Base-by-base conservation (phyloP, 2,888 invertebrate genomes). In the Eueremaeus valkanovi region DNA sequence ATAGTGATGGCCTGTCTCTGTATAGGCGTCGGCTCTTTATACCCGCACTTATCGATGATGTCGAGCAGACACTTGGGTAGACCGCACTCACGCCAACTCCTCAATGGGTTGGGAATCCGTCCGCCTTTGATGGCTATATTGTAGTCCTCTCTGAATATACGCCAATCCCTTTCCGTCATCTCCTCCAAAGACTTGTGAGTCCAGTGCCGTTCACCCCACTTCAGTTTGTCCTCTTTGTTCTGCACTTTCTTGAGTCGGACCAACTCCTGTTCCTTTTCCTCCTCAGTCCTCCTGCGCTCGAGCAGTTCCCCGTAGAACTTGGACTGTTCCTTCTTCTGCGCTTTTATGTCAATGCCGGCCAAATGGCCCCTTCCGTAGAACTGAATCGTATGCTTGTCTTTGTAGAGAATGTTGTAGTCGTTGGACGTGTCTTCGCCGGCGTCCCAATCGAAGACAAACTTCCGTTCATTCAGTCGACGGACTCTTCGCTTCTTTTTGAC, bases 391-490 rank as follows among this genome's bases (percentile, higher is more conserved):
- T 99, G 98, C 72, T 92, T 88, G 80, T 97, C 95, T 84, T 97
- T 98, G 82, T 99, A 99, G 29, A 99, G 86, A 77, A 90, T 89
- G 84, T 99, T 99, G 82, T 99, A 99, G 86, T 99, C 99, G 78
- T 91, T 90, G 2, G 96, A 95, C 0, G 99, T 99, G 82, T 99
- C 99, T 84, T 99, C 99, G 0, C 93, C 92, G 0, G 95, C 96
- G 85, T 99, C 99, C 99, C 99, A 99, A 85, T 99, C 99, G 84
- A 99, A 99, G 0, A 99, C 98, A 86, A 99, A 99, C 85, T 99
- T 99, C 21, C 98, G 87, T 83, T 99, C 99, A 85, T 99, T 99
- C 58, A 99, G 85, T 78, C 98, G 87, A 24, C 99, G 87, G 0
- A 96, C 93, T 76, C 97, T 86, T 18, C 96, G 88, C 82, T 95